A percentile compares a stretch with the other conserved stretches of the same genome.
phyloP scores from a whole-genome alignment of 2,888 invertebrate species.

The Maniola hyperantus region DNA sequence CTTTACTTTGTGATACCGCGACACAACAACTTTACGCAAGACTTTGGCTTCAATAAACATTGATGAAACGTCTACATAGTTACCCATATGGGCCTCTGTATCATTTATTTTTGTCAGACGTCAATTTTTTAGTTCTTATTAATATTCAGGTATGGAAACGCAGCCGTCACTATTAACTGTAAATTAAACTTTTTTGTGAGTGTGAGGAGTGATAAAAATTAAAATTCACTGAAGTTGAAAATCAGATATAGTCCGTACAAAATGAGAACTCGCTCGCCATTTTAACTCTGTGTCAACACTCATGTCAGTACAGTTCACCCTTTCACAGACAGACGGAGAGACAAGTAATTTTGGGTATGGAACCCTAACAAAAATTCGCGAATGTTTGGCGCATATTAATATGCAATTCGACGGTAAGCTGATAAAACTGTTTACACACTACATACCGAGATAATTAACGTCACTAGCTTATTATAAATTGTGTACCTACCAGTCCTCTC shows the following conservation, averaged over 20 bases:
- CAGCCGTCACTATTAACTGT: not conserved
- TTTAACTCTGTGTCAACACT: too few species aligned
- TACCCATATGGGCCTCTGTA: slow-evolving; percentile 34
- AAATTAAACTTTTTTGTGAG: slow-evolving; percentile 2
- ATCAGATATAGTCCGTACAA: not conserved
- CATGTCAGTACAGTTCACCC: too few species aligned
- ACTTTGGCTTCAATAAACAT: slow-evolving; percentile 49
- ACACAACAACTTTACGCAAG: slow-evolving; percentile 42
- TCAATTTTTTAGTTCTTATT: slow-evolving; percentile 14
- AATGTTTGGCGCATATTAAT: slow-evolving; percentile 49
- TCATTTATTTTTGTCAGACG: slow-evolving; percentile 29
- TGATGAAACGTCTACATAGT: slow-evolving; percentile 46
- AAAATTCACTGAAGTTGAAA: not conserved
- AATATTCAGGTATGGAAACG: slow-evolving; percentile 6
- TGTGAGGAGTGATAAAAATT: not conserved
- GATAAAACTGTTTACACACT: slow-evolving; percentile 65
- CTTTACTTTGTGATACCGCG: slow-evolving; percentile 55
- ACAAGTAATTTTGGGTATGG: too few species aligned
- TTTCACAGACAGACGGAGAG: too few species aligned
- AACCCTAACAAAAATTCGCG: too few species aligned
- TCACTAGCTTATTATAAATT: slow-evolving; percentile 42
- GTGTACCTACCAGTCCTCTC: slow-evolving; percentile 19
- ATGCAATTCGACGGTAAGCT: slow-evolving; percentile 61
- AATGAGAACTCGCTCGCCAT: too few species aligned
- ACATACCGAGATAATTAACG: slow-evolving; percentile 60